These are phyloP conservation scores for Hyphantria cunea DNA, from an alignment of 1,140 invertebrate species.

Conservation along the genomic window DNA sequence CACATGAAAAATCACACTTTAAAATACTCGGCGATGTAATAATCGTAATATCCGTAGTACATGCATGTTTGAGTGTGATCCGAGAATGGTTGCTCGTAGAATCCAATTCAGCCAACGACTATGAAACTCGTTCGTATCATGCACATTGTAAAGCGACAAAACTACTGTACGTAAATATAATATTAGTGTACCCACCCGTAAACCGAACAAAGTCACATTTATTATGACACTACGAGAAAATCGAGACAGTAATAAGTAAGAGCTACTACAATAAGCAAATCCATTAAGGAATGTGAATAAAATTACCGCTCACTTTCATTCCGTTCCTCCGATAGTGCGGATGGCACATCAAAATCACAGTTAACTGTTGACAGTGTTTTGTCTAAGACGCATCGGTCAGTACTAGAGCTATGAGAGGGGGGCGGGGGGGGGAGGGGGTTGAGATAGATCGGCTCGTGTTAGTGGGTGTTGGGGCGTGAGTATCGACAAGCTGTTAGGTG, in stretches of 20 bases:
- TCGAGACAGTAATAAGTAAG: constrained; percentile 77
- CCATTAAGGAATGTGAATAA: constrained; percentile 75
- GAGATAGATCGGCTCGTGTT: constrained; percentile 33
- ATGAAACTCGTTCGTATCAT: constrained; percentile 62
- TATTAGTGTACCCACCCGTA: constrained; percentile 79
- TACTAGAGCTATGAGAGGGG: constrained; percentile 12
- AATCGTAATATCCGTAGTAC: constrained; percentile 50
- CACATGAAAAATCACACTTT: constrained; percentile 76
- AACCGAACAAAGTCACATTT: constrained; percentile 67
- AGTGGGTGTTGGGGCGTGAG: constrained; percentile 48
- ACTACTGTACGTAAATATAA: constrained; percentile 79
- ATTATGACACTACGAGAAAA: constrained; percentile 74
- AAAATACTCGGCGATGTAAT: constrained; percentile 61
- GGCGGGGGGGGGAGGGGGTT: constrained; percentile 29
- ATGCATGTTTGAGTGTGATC: constrained; percentile 61
- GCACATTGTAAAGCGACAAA: constrained; percentile 79
- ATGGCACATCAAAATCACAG: constrained; percentile 66
- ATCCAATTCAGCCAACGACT: constrained; percentile 63
- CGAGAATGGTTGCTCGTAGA: constrained; percentile 43
- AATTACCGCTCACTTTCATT: constrained; percentile 68
- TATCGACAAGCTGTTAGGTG: constrained; percentile 53
- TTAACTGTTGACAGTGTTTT: constrained; percentile 53
- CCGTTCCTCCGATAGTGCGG: constrained; percentile 66
- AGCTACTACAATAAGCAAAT: constrained; percentile 79
- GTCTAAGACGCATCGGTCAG: constrained; percentile 34